A percentile compares a stretch with the other conserved stretches of the same genome.
These are phyloP conservation scores for Daphoenositta chrysoptera DNA, from an alignment of 2,113 vertebrate genomes.

Conservation along the genomic window DNA sequence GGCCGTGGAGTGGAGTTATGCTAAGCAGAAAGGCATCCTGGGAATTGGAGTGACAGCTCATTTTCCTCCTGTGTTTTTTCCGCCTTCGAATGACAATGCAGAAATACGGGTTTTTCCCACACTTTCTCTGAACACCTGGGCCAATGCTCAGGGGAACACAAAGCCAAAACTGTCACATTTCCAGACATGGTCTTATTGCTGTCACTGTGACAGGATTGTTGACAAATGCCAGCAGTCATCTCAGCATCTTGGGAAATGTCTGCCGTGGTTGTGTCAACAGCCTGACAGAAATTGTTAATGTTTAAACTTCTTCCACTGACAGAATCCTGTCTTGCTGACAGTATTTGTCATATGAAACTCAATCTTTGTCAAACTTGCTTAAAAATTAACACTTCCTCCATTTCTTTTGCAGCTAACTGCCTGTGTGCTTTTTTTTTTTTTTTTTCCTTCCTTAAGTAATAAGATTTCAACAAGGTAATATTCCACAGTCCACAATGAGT, in stretches of 20 bases:
- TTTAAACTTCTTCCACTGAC: conserved; percentile 98
- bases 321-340: conserved; percentile 97
- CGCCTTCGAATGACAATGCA: conserved; percentile 91
- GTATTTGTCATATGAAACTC: conserved; percentile 94
- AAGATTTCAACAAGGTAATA: conserved; percentile 69
- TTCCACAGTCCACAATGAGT: conserved; percentile 53
- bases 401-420: conserved; percentile 77
- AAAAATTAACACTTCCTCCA: conserved; percentile 88
- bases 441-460: conserved; percentile 48
- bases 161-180: conserved; percentile 97
- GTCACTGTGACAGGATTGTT: conserved; percentile 98
- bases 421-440: conserved; percentile 61
- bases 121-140: conserved; percentile 87
- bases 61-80: conserved; percentile 93
- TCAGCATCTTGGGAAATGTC: conserved; percentile 99
- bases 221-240: conserved; percentile 99
- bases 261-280: conserved; percentile 99
- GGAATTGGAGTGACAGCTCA: conserved; percentile 99
- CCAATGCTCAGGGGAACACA: conserved; percentile 93
- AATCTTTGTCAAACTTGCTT: conserved; percentile 89
- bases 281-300: conserved; percentile 99
- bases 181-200: conserved; percentile 90
- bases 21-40: conserved; percentile 99
- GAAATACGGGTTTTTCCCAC: conserved; percentile 88
- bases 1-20: conserved; percentile 93